Conservation (phyloP, 2,113 vertebrate genomes). For the Sminthopsis crassicaudata region DNA sequence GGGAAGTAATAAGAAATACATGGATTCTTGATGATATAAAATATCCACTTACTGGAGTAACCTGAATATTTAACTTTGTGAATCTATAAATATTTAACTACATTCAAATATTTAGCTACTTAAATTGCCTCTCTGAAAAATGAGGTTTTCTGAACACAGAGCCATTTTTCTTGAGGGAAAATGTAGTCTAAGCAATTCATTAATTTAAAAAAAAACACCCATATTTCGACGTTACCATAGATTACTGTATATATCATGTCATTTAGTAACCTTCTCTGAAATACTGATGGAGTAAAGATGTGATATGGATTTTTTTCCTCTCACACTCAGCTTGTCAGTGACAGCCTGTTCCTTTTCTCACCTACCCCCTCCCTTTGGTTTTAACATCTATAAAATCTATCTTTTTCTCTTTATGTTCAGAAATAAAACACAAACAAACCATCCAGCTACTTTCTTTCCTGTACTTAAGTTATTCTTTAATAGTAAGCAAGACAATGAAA, state of each 20-base stretch:
- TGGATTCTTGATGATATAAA: slow-evolving; percentile 53
- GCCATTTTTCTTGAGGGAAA: slow-evolving; percentile 63
- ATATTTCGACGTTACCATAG: slow-evolving; percentile 63
- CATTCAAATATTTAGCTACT: slow-evolving; percentile 75
- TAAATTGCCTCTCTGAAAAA: slow-evolving; percentile 67
- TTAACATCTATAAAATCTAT: slow-evolving; percentile 26
- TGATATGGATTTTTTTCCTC: slow-evolving; percentile 40
- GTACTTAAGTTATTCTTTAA: background rate
- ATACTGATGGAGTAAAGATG: slow-evolving; percentile 33
- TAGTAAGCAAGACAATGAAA: slow-evolving; percentile 3
- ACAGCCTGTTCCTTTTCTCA: background rate
- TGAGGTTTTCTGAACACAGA: slow-evolving; percentile 46
- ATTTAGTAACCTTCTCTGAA: slow-evolving; percentile 8
- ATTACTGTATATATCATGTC: slow-evolving; percentile 41
- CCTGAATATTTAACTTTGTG: slow-evolving; percentile 74
- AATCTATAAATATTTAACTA: slow-evolving; percentile 78
- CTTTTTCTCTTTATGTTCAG: background rate
- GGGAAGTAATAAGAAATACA: slow-evolving; percentile 55
- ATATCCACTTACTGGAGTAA: slow-evolving; percentile 68
- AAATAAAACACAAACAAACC: background rate
- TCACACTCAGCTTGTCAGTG: slow-evolving; percentile 24
- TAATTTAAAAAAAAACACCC: slow-evolving; percentile 46
- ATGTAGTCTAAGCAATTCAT: slow-evolving; percentile 60
- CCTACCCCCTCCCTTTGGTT: background rate
- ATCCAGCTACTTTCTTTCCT: slow-evolving; percentile 11